phyloP scores from a whole-genome alignment of 2,888 invertebrate species.

The Acholoe squamosa region DNA sequence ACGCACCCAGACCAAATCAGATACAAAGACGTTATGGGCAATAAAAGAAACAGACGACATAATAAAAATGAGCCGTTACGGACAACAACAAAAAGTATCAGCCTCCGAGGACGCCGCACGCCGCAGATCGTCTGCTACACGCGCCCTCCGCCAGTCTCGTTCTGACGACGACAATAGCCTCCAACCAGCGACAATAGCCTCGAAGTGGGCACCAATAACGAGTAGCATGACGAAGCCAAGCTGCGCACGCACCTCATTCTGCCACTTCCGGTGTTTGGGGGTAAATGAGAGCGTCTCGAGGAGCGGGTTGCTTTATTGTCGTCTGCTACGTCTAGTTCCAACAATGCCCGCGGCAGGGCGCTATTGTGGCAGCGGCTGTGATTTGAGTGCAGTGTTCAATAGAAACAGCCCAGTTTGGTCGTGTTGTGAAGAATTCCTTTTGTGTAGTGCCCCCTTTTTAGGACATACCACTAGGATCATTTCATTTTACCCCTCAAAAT shows the following conservation, averaged over 20 bases:
- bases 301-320: constrained; percentile 16
- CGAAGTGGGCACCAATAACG: constrained; percentile 17
- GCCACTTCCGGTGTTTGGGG: constrained; percentile 22
- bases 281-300: constrained; percentile 25
- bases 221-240: constrained; percentile 30
- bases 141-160: neutral
- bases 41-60: constrained; percentile 15
- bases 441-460: constrained; percentile 1
- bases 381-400: neutral
- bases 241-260: constrained; percentile 19
- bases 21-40: neutral
- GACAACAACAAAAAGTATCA: neutral
- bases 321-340: constrained; percentile 40
- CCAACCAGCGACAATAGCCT: constrained; percentile 19
- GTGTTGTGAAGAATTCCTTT: neutral
- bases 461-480: neutral
- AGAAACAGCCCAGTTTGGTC: neutral
- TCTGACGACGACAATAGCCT: constrained; percentile 3
- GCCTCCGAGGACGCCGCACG: too few species aligned
- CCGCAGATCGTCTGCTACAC: constrained; percentile 4
- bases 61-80: neutral
- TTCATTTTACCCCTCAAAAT: too few species aligned
- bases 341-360: constrained; percentile 14
- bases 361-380: neutral
- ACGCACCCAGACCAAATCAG: neutral